These are phyloP conservation scores for Tuberolachnus salignus DNA, from an alignment of 2,888 invertebrate species.

Conservation along the genomic window DNA sequence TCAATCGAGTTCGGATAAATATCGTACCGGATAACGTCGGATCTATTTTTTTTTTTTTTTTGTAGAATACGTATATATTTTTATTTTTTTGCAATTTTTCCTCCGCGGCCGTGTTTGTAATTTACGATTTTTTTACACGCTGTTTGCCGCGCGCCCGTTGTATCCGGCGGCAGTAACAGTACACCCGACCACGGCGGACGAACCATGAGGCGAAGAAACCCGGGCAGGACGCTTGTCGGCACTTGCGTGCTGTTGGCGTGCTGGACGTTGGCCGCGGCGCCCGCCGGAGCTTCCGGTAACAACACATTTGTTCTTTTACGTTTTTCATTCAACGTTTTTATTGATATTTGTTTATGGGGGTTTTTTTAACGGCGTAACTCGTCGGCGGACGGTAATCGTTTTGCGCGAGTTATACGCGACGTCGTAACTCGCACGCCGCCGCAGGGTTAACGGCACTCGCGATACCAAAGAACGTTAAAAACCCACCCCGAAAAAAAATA, in stretches of 20 bases:
- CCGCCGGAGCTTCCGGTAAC: constrained; percentile 41
- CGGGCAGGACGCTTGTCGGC: constrained; percentile 26
- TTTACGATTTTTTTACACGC: too few species aligned
- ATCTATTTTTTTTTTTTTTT: background rate
- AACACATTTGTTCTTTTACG: background rate
- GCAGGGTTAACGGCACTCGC: too few species aligned
- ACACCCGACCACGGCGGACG: constrained; percentile 1
- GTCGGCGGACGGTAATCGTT: too few species aligned
- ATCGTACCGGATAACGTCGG: background rate
- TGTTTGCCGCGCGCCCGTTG: constrained; percentile 8
- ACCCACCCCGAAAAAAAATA: too few species aligned
- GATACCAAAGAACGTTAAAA: too few species aligned
- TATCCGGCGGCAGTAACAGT: constrained; percentile 24
- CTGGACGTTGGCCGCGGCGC: constrained; percentile 28
- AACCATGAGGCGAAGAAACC: constrained; percentile 31
- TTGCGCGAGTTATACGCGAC: too few species aligned
- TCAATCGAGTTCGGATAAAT: constrained; percentile 41
- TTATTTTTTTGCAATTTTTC: too few species aligned
- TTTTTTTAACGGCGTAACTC: too few species aligned
- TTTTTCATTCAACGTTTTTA: too few species aligned
- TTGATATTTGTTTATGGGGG: too few species aligned
- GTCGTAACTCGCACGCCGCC: too few species aligned
- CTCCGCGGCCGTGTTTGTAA: background rate
- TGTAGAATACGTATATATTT: too few species aligned
- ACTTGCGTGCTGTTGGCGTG: constrained; percentile 28